Percentiles rank a stretch among this genome's conserved stretches.
These are phyloP conservation scores for Nicator chloris DNA, from an alignment of 2,113 vertebrate species.

Conservation along the genomic window DNA sequence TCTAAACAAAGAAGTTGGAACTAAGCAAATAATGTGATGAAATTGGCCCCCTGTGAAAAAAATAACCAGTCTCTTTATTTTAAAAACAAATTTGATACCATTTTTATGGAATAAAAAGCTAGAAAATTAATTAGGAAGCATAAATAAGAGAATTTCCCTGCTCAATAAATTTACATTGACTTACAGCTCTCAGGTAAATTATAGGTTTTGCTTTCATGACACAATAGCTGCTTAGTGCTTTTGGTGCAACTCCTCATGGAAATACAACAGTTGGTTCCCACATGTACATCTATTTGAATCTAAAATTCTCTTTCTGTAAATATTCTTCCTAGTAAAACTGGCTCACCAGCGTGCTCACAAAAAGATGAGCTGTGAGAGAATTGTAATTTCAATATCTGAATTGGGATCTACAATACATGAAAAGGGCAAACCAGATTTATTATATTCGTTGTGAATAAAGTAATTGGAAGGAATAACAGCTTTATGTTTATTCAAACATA, in stretches of 20 bases:
- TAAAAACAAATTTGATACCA: not conserved
- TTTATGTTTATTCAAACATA: slow-evolving; percentile 8
- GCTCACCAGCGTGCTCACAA: not conserved
- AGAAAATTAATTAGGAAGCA: not conserved
- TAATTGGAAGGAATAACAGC: not conserved
- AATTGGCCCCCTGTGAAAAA: not conserved
- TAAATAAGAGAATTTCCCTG: not conserved
- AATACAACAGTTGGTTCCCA: not conserved
- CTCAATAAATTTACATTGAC: not conserved
- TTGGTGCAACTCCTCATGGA: not conserved
- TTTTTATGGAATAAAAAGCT: not conserved
- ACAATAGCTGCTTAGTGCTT: not conserved
- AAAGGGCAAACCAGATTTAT: not conserved
- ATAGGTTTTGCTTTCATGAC: not conserved
- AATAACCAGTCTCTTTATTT: not conserved
- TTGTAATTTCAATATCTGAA: slow-evolving; percentile 4
- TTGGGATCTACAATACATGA: not conserved
- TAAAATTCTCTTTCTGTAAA: not conserved
- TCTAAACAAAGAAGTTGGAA: not conserved
- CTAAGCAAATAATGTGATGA: not conserved
- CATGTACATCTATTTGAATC: not conserved
- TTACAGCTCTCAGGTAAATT: not conserved
- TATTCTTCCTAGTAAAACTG: not conserved
- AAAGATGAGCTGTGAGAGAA: not conserved
- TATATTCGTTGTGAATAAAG: not conserved